Conservation (phyloP, 2,113 vertebrate species). For the Sinocyclocheilus maitianheensis region DNA sequence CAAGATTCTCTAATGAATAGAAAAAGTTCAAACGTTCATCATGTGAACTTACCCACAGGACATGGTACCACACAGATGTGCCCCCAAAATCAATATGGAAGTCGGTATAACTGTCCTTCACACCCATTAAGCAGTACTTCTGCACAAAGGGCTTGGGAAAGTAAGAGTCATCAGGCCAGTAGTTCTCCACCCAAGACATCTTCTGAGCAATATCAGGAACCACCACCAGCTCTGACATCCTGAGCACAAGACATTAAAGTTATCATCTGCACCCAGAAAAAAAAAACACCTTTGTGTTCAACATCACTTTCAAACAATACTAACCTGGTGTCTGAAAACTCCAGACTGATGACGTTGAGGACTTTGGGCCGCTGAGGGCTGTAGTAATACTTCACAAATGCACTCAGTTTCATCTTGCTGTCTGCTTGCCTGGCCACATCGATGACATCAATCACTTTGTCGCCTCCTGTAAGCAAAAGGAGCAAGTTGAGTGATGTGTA, state of each 20-base stretch:
- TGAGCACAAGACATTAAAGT: constrained; percentile 61
- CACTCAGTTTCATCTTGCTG: constrained; percentile 97
- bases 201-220: constrained; percentile 95
- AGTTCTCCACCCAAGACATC: constrained; percentile 99
- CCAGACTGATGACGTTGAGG: constrained; percentile 98
- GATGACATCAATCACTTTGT: constrained; percentile 97
- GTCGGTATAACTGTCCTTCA: constrained; percentile 96
- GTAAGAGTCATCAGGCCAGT: constrained; percentile 98
- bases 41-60: constrained; percentile 88
- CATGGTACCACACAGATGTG: constrained; percentile 99
- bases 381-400: constrained; percentile 95
- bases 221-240: constrained; percentile 95
- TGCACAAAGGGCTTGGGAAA: constrained; percentile 99
- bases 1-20: neutral
- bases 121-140: constrained; percentile 99
- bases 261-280: neutral
- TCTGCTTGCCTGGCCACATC: constrained; percentile 98
- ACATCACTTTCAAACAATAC: constrained; percentile 54
- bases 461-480: constrained; percentile 80
- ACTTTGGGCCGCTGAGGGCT: constrained; percentile 90
- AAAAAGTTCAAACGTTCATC: neutral
- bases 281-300: neutral
- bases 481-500: constrained; percentile 2
- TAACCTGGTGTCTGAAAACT: constrained; percentile 98
- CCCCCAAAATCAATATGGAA: constrained; percentile 99